Percentiles rank a stretch among this genome's conserved stretches.
Conservation (phyloP, 2,797 vertebrate genomes). For the Cossypha caffra region DNA sequence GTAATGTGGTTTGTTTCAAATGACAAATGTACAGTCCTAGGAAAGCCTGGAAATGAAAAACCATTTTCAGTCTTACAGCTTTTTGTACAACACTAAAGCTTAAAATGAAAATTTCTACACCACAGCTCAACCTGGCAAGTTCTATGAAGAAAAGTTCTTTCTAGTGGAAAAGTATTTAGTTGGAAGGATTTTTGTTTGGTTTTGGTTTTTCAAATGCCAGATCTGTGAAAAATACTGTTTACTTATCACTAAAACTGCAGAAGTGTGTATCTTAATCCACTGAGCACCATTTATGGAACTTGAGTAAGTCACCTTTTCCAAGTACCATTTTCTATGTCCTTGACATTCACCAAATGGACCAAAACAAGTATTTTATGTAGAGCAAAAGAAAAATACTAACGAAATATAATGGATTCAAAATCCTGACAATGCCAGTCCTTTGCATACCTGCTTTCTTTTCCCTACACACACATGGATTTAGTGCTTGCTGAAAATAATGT, state of each 20-base stretch:
- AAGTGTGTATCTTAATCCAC: background rate
- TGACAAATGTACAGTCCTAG: background rate
- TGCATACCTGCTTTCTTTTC: background rate
- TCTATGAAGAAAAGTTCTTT: background rate
- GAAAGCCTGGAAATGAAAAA: background rate
- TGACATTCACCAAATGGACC: background rate
- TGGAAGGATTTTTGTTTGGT: background rate
- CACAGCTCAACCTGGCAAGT: background rate
- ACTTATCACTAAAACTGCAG: background rate
- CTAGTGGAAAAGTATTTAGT: background rate
- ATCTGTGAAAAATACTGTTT: background rate
- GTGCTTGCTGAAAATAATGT: background rate
- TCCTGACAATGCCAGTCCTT: background rate
- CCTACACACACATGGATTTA: background rate
- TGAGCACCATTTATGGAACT: background rate
- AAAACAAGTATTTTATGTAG: background rate
- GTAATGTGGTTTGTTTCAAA: background rate
- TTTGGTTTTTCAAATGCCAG: background rate
- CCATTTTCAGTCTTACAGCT: background rate
- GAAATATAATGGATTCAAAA: background rate
- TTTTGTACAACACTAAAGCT: background rate
- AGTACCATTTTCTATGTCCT: background rate
- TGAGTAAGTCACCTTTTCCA: background rate
- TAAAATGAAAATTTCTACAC: background rate
- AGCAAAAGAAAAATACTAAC: background rate